Evolutionary conservation across 2,888 invertebrate species (phyloP).

Genomic region (Spicauda simplicius): DNA sequence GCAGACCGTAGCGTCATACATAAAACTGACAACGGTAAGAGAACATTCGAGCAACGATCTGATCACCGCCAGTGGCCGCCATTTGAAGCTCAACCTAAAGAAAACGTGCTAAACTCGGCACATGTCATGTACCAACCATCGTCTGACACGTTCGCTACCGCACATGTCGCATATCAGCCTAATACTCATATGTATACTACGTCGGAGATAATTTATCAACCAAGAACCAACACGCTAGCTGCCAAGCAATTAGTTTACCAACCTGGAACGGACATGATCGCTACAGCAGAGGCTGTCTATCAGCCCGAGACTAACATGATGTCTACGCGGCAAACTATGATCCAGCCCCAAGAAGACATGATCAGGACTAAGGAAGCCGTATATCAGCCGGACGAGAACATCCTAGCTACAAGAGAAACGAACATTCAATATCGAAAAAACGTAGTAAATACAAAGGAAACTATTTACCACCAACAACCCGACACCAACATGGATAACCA

Average conservation of each 20-base stretch:
- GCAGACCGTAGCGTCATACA: not conserved
- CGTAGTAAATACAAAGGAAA: not conserved
- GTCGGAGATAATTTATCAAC: slow-evolving; percentile 13
- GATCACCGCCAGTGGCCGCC: not conserved
- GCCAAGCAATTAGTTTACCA: slow-evolving; percentile 10
- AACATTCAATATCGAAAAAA: not conserved
- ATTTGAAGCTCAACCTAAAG: not conserved
- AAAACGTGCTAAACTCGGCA: not conserved
- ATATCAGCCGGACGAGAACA: not conserved
- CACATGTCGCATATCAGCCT: slow-evolving; percentile 12
- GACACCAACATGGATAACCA: not conserved
- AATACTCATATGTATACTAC: not conserved
- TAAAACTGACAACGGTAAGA: not conserved
- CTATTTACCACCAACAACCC: not conserved
- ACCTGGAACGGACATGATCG: slow-evolving; percentile 9
- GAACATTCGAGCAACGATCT: not conserved
- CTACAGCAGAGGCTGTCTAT: slow-evolving; percentile 9
- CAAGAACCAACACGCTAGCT: slow-evolving; percentile 3
- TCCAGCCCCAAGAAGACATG: not conserved
- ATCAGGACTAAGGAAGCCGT: not conserved
- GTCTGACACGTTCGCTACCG: slow-evolving; percentile 1
- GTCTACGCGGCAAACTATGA: not conserved
- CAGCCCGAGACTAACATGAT: slow-evolving; percentile 6
- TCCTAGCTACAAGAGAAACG: not conserved
- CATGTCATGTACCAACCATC: slow-evolving; percentile 1